A percentile compares a stretch with the other conserved stretches of the same genome.
Conservation (phyloP, 2,888 invertebrate species). For the Eristalis intricaria region DNA sequence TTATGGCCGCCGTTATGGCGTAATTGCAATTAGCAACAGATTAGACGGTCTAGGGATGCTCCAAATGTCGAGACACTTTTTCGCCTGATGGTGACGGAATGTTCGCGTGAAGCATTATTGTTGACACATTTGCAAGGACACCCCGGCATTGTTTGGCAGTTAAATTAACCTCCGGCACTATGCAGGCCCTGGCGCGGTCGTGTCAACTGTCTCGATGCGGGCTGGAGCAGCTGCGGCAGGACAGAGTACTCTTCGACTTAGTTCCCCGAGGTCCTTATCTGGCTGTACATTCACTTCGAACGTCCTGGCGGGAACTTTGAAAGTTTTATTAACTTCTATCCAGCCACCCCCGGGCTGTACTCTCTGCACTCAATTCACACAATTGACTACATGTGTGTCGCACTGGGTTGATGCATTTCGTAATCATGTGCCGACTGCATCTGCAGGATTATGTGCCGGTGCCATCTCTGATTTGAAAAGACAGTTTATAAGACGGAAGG, state of each 20-base stretch:
- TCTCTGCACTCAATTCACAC: background rate
- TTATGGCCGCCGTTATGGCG: constrained; percentile 54
- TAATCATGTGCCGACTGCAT: constrained; percentile 45
- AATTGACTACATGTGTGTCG: constrained; percentile 44
- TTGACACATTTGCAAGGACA: constrained; percentile 9
- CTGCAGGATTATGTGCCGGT: constrained; percentile 42
- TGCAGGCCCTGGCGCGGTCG: constrained; percentile 43
- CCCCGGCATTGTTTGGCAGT: constrained; percentile 25
- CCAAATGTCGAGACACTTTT: constrained; percentile 12
- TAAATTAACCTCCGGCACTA: background rate
- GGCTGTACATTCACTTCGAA: constrained; percentile 3
- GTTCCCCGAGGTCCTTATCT: constrained; percentile 34
- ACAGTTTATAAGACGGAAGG: constrained; percentile 34
- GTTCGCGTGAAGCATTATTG: constrained; percentile 32
- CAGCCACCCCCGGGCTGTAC: no score
- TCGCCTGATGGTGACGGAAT: background rate
- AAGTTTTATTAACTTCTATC: constrained; percentile 56
- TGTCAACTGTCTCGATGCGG: constrained; percentile 49
- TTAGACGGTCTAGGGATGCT: constrained; percentile 21
- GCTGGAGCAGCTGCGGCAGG: background rate
- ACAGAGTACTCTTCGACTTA: background rate
- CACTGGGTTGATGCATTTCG: constrained; percentile 50
- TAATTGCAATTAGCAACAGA: constrained; percentile 61
- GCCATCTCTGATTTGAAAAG: constrained; percentile 31
- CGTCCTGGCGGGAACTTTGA: constrained; percentile 28